Evolutionary conservation across 2,113 vertebrate species (phyloP).

Genomic region (Ctenomys sociabilis): DNA sequence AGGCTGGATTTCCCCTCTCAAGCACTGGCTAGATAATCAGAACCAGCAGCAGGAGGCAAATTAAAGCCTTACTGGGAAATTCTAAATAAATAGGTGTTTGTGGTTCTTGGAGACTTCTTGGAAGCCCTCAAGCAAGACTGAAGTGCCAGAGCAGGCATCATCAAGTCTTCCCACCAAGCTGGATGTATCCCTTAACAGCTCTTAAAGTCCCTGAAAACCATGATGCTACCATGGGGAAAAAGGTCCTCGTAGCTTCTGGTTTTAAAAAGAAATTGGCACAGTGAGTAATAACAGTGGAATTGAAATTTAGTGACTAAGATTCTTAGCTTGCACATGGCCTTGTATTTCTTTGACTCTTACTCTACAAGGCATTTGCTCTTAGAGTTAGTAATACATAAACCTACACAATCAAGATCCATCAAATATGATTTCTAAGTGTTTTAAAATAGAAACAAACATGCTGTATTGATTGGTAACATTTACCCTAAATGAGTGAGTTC

Average conservation of each 20-base stretch:
- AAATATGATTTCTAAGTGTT: constrained; percentile 11
- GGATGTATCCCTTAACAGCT: background rate
- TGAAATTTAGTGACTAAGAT: background rate
- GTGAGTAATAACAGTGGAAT: background rate
- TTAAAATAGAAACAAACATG: background rate
- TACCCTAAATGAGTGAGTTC: background rate
- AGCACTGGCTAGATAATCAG: constrained; percentile 68
- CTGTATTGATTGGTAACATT: background rate
- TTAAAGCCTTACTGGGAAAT: constrained; percentile 68
- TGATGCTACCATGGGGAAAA: background rate
- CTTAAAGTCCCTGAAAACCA: background rate
- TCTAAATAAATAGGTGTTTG: constrained; percentile 60
- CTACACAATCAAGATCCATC: background rate
- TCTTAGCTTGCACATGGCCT: background rate
- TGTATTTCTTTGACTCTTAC: constrained; percentile 49
- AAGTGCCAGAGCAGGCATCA: background rate
- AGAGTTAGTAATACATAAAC: background rate
- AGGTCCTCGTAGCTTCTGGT: background rate
- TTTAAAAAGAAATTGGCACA: background rate
- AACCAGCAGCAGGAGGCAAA: constrained; percentile 76
- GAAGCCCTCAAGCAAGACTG: constrained; percentile 70
- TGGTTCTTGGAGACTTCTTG: constrained; percentile 66
- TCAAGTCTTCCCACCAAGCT: constrained; percentile 34
- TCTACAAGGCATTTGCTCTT: constrained; percentile 10
- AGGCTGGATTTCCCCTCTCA: constrained; percentile 59